A percentile compares a stretch with the other conserved stretches of the same genome.
Conservation (phyloP, 2,113 vertebrate genomes). For the Coracopsis vasa region DNA sequence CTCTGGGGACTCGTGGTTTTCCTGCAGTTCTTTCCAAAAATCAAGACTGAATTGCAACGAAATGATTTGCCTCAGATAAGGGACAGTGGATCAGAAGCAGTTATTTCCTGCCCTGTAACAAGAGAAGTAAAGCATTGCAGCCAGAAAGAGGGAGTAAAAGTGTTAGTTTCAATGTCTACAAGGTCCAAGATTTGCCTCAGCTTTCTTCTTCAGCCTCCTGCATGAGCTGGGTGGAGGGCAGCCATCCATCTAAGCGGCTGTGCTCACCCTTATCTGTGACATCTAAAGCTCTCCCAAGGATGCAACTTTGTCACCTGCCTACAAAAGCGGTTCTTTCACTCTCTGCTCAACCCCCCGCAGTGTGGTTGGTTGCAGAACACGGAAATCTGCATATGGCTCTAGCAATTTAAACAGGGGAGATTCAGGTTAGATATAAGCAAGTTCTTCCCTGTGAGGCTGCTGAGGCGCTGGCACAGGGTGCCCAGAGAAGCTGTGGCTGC, state of each 20-base stretch:
- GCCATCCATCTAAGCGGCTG: not conserved
- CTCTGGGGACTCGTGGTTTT: not conserved
- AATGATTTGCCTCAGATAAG: not conserved
- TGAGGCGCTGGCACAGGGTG: not conserved
- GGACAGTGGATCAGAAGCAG: not conserved
- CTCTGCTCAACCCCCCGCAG: not conserved
- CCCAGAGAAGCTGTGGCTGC: not conserved
- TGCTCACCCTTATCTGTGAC: not conserved
- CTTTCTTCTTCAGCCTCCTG: not conserved
- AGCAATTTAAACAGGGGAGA: not conserved
- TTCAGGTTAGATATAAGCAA: not conserved
- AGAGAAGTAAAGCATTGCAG: not conserved
- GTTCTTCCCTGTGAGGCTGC: not conserved
- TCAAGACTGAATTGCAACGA: not conserved
- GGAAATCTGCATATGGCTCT: not conserved
- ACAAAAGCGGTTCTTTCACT: not conserved
- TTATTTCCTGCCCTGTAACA: not conserved
- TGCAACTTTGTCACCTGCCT: not conserved
- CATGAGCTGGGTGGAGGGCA: not conserved
- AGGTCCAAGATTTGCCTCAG: not conserved
- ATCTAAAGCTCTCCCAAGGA: not conserved
- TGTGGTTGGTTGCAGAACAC: not conserved
- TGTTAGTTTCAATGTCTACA: not conserved
- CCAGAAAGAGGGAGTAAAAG: not conserved
- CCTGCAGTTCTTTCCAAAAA: slow-evolving; percentile 2